phyloP scores from a whole-genome alignment of 1,140 invertebrate genomes.

The Ceratina calcarata region DNA sequence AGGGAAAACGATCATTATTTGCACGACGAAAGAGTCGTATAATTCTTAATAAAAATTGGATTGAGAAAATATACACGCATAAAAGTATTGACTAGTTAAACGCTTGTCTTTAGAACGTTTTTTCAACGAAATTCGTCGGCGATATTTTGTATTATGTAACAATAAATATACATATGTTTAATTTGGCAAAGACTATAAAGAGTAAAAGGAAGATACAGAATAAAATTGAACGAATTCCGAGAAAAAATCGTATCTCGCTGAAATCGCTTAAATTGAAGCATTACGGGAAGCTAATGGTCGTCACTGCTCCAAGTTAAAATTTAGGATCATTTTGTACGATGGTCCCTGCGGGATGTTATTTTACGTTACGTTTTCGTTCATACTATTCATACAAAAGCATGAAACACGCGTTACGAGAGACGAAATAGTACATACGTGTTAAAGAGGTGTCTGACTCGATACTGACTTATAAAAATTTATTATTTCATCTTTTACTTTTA shows the following conservation, averaged over 20 bases:
- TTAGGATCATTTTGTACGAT: slow-evolving; percentile 54
- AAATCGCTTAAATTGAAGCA: slow-evolving; percentile 28
- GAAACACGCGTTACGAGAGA: slow-evolving; percentile 6
- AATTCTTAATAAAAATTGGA: slow-evolving; percentile 5
- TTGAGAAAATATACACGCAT: slow-evolving; percentile 10
- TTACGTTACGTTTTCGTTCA: slow-evolving; percentile 46
- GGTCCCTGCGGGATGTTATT: slow-evolving; percentile 71
- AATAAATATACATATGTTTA: no score
- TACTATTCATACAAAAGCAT: slow-evolving; percentile 56
- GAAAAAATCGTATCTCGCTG: slow-evolving; percentile 9
- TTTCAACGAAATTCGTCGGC: neutral
- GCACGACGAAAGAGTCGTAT: slow-evolving; percentile 20
- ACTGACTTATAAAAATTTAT: neutral
- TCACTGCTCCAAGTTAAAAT: slow-evolving; percentile 46
- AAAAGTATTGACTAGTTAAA: slow-evolving; percentile 32
- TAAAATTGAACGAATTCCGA: slow-evolving; percentile 19
- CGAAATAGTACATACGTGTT: slow-evolving; percentile 1
- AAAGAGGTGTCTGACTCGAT: no score
- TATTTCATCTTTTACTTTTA: neutral
- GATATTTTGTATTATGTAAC: no score
- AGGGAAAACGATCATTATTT: slow-evolving; percentile 31
- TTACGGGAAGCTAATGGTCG: slow-evolving; percentile 42
- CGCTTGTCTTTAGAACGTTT: slow-evolving; percentile 8
- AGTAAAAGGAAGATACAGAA: neutral
- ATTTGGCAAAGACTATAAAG: no score